A percentile compares a stretch with the other conserved stretches of the same genome.
These are phyloP conservation scores for Pituophis catenifer DNA, from an alignment of 2,113 vertebrate genomes.

Conservation along the genomic window DNA sequence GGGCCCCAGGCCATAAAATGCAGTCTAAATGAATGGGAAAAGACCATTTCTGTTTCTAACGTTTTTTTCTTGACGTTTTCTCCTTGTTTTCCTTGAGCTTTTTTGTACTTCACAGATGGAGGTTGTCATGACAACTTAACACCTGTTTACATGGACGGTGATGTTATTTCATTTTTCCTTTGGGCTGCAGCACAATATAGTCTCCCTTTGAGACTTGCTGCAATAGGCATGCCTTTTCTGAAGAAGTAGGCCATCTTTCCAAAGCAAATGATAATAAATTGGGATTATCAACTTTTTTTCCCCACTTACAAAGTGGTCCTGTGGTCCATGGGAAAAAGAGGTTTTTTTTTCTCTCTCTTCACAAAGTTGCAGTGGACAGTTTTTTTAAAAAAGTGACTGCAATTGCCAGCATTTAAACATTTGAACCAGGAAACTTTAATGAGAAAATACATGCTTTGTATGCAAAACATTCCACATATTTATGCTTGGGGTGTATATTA, in stretches of 20 bases:
- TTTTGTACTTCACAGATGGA: slow-evolving; percentile 21
- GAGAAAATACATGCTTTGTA: background rate
- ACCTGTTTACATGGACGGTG: slow-evolving; percentile 25
- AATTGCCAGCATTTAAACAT: background rate
- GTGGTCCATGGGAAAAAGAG: background rate
- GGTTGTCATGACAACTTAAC: slow-evolving; percentile 63
- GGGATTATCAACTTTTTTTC: background rate
- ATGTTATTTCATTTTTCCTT: slow-evolving; percentile 41
- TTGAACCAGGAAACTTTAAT: background rate
- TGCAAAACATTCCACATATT: background rate
- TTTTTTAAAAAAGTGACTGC: background rate
- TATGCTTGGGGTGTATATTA: background rate
- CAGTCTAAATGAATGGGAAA: background rate
- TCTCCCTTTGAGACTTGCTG: background rate
- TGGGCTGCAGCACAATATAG: slow-evolving; percentile 25
- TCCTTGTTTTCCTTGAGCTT: background rate
- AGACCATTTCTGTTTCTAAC: background rate
- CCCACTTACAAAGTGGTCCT: background rate
- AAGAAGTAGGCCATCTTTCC: background rate
- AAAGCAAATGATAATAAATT: background rate
- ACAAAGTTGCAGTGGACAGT: background rate
- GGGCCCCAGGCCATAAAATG: background rate
- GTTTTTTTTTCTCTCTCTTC: background rate
- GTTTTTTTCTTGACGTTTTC: background rate
- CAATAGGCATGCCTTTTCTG: background rate